Conservation (phyloP, 2,888 invertebrate genomes). For the Ditula angustiorana region DNA sequence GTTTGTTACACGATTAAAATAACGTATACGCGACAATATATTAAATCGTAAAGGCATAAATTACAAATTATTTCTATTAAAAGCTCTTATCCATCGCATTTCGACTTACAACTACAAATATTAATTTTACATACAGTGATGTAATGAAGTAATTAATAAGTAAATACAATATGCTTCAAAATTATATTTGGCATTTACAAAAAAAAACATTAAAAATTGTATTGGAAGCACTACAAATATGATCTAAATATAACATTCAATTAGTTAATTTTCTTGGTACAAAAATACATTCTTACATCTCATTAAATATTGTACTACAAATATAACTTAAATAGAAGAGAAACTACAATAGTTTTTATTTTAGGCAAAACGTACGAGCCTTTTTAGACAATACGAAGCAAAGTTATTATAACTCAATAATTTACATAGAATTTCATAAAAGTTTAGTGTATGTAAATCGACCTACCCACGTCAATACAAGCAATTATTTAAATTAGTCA, state of each 20-base stretch:
- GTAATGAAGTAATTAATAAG: conserved; percentile 47
- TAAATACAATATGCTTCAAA: conserved; percentile 42
- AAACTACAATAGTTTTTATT: background rate
- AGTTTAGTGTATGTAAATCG: background rate
- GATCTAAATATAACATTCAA: conserved; percentile 47
- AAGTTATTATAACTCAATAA: conserved; percentile 1
- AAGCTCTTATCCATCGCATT: conserved; percentile 47
- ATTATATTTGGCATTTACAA: conserved; percentile 64
- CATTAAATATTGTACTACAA: conserved; percentile 28
- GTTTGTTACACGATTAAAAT: conserved; percentile 10
- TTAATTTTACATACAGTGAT: conserved; percentile 51
- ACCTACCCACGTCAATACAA: background rate
- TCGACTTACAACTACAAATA: conserved; percentile 40
- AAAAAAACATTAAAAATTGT: conserved; percentile 50
- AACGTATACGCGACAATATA: conserved; percentile 41
- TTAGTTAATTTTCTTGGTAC: conserved; percentile 50
- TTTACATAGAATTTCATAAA: conserved; percentile 7
- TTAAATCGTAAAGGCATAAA: conserved; percentile 41
- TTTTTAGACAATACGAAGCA: background rate
- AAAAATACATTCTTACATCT: conserved; percentile 50
- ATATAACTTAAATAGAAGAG: conserved; percentile 23
- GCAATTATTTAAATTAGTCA: conserved; percentile 15
- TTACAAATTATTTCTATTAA: conserved; percentile 45
- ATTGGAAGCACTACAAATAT: conserved; percentile 70
- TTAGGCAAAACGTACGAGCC: conserved; percentile 1